Percentiles rank a stretch among this genome's conserved stretches.
These are phyloP conservation scores for Columbina picui DNA, from an alignment of 2,113 vertebrate genomes.

Conservation along the genomic window DNA sequence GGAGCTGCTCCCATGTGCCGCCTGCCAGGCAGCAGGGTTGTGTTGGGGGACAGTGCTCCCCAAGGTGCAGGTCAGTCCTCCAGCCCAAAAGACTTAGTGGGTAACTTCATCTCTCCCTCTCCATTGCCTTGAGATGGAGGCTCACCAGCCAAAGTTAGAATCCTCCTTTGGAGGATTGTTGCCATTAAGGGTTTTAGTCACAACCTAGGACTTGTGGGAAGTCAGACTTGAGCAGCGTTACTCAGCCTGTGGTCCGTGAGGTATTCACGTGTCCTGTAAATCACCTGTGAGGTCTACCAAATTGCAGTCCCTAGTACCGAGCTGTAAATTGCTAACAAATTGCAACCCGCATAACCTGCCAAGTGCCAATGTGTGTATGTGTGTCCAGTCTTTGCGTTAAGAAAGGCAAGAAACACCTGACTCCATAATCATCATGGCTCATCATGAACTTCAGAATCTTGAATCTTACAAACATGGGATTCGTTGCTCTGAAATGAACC, in stretches of 20 bases:
- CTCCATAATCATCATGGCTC: fast-evolving
- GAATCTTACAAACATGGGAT: background rate
- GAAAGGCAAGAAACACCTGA: background rate
- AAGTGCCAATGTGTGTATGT: background rate
- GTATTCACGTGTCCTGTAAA: slow-evolving; percentile 29
- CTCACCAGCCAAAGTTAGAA: background rate
- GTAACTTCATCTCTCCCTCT: background rate
- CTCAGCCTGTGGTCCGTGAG: background rate
- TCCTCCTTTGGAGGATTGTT: background rate
- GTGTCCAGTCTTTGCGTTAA: background rate
- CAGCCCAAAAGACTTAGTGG: background rate
- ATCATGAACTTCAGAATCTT: background rate
- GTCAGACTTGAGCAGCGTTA: background rate
- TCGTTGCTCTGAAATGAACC: background rate
- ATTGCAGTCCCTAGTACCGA: background rate
- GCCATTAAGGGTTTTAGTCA: background rate
- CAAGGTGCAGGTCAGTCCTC: background rate
- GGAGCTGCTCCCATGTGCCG: background rate
- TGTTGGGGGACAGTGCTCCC: background rate
- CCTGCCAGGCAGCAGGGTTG: background rate
- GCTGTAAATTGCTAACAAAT: background rate
- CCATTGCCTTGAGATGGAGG: background rate
- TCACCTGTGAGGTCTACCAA: slow-evolving; percentile 23
- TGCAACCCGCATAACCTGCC: slow-evolving; percentile 6
- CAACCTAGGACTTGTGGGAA: background rate